These are phyloP conservation scores for Pluvialis apricaria DNA, from an alignment of 2,113 vertebrate genomes.

Conservation along the genomic window DNA sequence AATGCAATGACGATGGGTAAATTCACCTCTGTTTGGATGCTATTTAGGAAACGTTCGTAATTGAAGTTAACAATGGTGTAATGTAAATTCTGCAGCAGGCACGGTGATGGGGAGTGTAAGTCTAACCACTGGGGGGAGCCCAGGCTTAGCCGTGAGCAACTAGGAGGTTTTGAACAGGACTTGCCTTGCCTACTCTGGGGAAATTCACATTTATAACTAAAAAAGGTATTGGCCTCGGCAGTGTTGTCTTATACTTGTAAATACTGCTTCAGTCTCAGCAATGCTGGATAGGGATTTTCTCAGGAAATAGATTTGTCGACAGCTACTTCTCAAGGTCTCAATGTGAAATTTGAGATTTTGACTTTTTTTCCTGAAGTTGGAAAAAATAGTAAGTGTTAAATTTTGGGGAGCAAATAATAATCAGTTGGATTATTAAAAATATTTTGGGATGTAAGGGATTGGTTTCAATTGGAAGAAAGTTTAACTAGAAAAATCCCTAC, in stretches of 20 bases:
- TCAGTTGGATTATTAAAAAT: background rate
- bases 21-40: background rate
- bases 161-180: background rate
- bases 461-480: background rate
- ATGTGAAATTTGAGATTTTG: background rate
- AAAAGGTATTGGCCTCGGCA: rapidly evolving
- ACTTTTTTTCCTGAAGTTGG: background rate
- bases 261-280: background rate
- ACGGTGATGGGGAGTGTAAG: background rate
- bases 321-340: background rate
- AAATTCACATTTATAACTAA: background rate
- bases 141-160: rapidly evolving
- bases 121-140: background rate
- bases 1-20: background rate
- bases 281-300: background rate
- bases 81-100: background rate
- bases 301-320: background rate
- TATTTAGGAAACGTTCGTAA: background rate
- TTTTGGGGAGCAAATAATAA: background rate
- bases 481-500: background rate
- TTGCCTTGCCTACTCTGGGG: background rate
- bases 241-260: background rate
- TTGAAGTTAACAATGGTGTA: background rate
- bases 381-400: background rate
- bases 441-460: background rate